Percentiles rank a stretch among this genome's conserved stretches.
These are phyloP conservation scores for Allolobophora icterica DNA, from an alignment of 2,888 invertebrate species.

Conservation along the genomic window DNA sequence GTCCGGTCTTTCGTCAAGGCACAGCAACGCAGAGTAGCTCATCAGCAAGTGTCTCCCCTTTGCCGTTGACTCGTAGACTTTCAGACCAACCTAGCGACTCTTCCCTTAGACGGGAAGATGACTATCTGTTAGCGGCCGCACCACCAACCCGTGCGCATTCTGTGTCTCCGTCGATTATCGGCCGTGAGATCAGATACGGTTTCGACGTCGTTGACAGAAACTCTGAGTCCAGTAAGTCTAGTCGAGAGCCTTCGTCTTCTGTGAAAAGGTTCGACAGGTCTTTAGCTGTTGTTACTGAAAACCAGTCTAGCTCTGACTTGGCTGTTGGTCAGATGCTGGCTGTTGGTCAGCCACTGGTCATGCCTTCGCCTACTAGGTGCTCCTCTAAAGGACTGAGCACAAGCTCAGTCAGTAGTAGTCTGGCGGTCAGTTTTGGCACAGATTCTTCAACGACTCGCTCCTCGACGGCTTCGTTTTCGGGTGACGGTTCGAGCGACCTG, in stretches of 20 bases:
- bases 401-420: not conserved
- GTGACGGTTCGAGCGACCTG: not conserved
- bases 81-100: not conserved
- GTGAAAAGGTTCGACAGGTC: not conserved
- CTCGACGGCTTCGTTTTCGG: not conserved
- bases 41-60: not conserved
- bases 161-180: conserved; percentile 19
- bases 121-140: not conserved
- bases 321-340: not conserved
- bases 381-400: not conserved
- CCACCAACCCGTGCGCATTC: conserved; percentile 1
- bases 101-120: not conserved
- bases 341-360: not conserved
- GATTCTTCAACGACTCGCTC: not conserved
- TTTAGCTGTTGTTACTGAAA: not conserved
- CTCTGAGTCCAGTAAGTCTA: not conserved
- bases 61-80: not conserved
- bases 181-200: not conserved
- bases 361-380: not conserved
- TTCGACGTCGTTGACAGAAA: not conserved
- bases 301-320: not conserved
- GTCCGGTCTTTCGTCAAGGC: conserved; percentile 20
- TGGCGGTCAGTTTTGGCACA: not conserved
- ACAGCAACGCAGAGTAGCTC: not conserved
- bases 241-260: not conserved